Conservation (phyloP, 2,797 vertebrate species). For the Phataginus tricuspis region DNA sequence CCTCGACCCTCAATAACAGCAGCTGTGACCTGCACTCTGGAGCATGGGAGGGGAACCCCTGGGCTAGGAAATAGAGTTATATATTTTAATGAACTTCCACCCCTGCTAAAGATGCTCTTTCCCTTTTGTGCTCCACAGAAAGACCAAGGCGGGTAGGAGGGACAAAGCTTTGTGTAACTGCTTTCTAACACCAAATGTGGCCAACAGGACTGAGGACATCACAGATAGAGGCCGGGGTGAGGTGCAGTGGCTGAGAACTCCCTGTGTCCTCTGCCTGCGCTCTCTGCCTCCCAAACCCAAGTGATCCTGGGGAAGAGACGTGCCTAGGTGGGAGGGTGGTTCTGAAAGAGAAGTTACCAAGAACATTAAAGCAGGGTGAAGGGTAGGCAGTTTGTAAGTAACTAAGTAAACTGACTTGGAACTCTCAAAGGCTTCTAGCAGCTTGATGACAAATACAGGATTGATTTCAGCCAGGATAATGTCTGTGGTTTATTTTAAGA, state of each 20-base stretch:
- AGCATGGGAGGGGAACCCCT: slow-evolving; percentile 72
- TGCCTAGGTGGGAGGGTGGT: not conserved
- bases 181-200: slow-evolving; percentile 67
- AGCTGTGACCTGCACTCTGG: slow-evolving; percentile 57
- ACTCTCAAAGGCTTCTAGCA: slow-evolving; percentile 25
- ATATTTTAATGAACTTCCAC: slow-evolving; percentile 76
- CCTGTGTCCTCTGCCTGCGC: slow-evolving; percentile 12
- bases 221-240: slow-evolving; percentile 67
- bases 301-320: slow-evolving; percentile 50
- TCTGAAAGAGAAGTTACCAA: slow-evolving; percentile 50
- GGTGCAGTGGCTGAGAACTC: slow-evolving; percentile 6
- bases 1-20: slow-evolving; percentile 62
- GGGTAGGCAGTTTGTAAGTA: not conserved
- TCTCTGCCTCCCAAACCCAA: slow-evolving; percentile 62
- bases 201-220: slow-evolving; percentile 51
- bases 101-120: slow-evolving; percentile 69
- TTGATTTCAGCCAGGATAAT: slow-evolving; percentile 49
- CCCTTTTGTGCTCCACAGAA: slow-evolving; percentile 70
- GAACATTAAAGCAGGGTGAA: slow-evolving; percentile 41
- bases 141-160: slow-evolving; percentile 46
- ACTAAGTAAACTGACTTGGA: slow-evolving; percentile 7
- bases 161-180: slow-evolving; percentile 74
- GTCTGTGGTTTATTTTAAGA: slow-evolving; percentile 52
- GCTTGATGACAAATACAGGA: slow-evolving; percentile 46
- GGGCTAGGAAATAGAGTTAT: slow-evolving; percentile 71